Evolutionary conservation across 1,140 invertebrate species (phyloP).

Genomic region (Caenorhabditis latens): DNA sequence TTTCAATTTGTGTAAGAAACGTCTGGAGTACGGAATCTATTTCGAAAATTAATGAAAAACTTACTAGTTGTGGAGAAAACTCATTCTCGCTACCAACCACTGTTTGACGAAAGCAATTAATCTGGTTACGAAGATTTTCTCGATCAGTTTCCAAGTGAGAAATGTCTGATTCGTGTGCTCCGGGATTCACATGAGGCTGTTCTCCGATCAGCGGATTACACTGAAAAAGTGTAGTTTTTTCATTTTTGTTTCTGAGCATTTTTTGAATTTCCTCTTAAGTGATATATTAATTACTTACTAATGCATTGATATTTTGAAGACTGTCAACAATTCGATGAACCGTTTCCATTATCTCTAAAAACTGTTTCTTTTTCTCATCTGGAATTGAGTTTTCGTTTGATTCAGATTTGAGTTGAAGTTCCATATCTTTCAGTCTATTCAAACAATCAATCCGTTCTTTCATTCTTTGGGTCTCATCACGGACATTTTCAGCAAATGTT

Average conservation of each 20-base stretch:
- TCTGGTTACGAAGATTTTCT: background rate
- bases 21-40: background rate
- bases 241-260: background rate
- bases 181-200: constrained; percentile 11
- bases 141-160: background rate
- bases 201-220: background rate
- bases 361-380: background rate
- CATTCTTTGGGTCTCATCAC: background rate
- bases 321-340: background rate
- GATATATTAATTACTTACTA: background rate
- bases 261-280: background rate
- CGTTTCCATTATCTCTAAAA: background rate
- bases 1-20: background rate
- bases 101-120: background rate
- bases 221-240: background rate
- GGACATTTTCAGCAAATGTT: background rate
- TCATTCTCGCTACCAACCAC: background rate
- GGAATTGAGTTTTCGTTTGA: background rate
- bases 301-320: background rate
- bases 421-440: background rate
- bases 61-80: background rate
- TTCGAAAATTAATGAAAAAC: too few relatives aligned
- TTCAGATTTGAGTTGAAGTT: background rate
- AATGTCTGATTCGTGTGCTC: background rate
- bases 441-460: background rate